Evolutionary conservation across 2,113 vertebrate genomes (phyloP), one percentile per base, ranked within the genome.

Genomic region (Cricetomys ansorgei): DNA sequence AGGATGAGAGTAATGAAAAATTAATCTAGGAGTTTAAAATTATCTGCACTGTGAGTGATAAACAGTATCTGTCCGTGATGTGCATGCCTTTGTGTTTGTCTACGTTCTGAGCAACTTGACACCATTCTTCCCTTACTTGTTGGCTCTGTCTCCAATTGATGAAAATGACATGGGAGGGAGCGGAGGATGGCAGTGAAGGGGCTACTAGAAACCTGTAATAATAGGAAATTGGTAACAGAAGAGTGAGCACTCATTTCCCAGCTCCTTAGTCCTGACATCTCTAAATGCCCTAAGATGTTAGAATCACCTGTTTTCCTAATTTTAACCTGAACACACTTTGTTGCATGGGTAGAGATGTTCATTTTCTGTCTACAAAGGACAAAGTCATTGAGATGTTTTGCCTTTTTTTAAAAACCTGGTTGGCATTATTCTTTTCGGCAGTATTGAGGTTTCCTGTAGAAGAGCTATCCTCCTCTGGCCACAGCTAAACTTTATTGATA

Each of bases 1-100:
- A 97, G 92, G 95, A 94, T 27, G 37, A 15, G 5, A 81, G 69
- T 96, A 91, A 87, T 97, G 93, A 97, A 98, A 98, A 98, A 73
- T 67, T 92, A 97, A 79, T 79, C 96, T 96, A n/a, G 70, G 43
- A 81, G 43, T 96, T 98, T 92, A 96, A 77, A 92, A 94, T 95
- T 95, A 94, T 93, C 31, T 89, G 73, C 67, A 4, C 45, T 80
- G 64, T 88, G 92, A 72, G 80, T 97, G 94, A 96, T 92, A 94
- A 97, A 72, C 96, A 97, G 94, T 45, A 53, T 43, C 19, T 40
- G 73, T 62, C 65, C 13, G 1, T 53, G 97, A 97, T 96, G 2
- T 88, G 7, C 4, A 65, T 23, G 31, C 89, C n/a, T 80, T 88
- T 98, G 87, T 75, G 17, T 83, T 98, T 94, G 27, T n/a, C 16